Evolutionary conservation across 2,797 vertebrate species (phyloP), one percentile per base, ranked within the genome.

Genomic region (Peromyscus aztecus): DNA sequence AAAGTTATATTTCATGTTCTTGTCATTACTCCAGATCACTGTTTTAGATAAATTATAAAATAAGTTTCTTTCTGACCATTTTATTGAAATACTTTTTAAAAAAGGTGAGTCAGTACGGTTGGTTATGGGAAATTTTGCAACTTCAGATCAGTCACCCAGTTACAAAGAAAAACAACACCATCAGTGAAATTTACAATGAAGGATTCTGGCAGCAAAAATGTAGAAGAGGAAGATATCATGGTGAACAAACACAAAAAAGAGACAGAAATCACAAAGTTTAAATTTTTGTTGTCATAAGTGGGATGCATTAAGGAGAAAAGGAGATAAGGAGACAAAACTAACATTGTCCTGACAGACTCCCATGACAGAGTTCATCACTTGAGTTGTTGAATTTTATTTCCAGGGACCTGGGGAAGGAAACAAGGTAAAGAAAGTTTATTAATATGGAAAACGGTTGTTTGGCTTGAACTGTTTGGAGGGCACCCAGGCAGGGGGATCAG

Each of bases 121-220:
- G 69, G 69, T 65, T 92, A 52, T 21, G 46, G 40, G 55, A 67
- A 77, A 92, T 81, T 91, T 93, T 87, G 92, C 14, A 61, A 46
- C 94, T 97, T 94, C 29, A 90, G 46, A 91, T 82, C 81, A 90
- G 75, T 94, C 43, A 95, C 73, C 65, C 71, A 52, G 63, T 88
- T 71, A 82, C 27, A 73, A 78, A 83, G 10, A 73, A 16, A 40
- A 63, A 73, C 89, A 77, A 0, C 9, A 61, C 10, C 67, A 57
- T 90, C 52, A 90, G 24, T 46, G 17, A 59, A 73, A 92, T 95
- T 82, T 96, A 92, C 77, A 57, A 43, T 94, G 49, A 96, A 94
- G 93, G 6, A 90, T 90, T 95, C 81, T 71, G 21, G 40, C 43
- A 43, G 43, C 57, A 92, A 86, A 96, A 24, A n/a, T 31, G 91